Evolutionary conservation across 1,140 invertebrate species (phyloP).

Genomic region (Leptinotarsa texana): DNA sequence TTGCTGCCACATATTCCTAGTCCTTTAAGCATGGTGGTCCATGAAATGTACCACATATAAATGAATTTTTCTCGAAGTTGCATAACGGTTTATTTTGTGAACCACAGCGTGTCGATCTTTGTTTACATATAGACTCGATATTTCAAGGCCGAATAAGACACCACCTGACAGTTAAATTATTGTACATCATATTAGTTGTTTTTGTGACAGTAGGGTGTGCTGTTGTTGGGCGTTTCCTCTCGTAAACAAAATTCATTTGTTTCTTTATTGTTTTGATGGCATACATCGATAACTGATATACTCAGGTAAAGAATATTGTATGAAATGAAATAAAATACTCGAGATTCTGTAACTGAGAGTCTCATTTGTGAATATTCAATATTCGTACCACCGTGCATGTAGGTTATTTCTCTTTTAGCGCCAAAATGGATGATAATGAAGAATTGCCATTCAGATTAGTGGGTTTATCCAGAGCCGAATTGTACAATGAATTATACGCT

Average conservation of each 20-base stretch:
- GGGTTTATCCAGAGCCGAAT: slow-evolving; percentile 15
- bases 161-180: not conserved
- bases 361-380: slow-evolving; percentile 7
- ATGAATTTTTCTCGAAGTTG: not conserved
- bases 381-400: slow-evolving; percentile 15
- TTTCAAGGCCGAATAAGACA: not conserved
- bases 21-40: not conserved
- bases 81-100: not conserved
- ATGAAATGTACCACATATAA: not conserved
- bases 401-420: slow-evolving; percentile 18
- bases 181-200: slow-evolving; percentile 1
- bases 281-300: not conserved
- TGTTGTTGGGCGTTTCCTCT: not conserved
- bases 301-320: slow-evolving; percentile 9
- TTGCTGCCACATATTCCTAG: not conserved
- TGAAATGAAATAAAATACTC: slow-evolving; percentile 6
- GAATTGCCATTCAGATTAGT: slow-evolving; percentile 22
- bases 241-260: not conserved
- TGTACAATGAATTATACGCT: slow-evolving; percentile 15
- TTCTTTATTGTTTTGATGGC: not conserved
- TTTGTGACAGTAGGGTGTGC: slow-evolving; percentile 13
- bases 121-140: not conserved
- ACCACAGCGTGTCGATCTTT: not conserved
- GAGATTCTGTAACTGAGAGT: not conserved
- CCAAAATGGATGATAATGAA: slow-evolving; percentile 22